Conservation (phyloP, 2,888 invertebrate genomes). For the Euclidia mi region DNA sequence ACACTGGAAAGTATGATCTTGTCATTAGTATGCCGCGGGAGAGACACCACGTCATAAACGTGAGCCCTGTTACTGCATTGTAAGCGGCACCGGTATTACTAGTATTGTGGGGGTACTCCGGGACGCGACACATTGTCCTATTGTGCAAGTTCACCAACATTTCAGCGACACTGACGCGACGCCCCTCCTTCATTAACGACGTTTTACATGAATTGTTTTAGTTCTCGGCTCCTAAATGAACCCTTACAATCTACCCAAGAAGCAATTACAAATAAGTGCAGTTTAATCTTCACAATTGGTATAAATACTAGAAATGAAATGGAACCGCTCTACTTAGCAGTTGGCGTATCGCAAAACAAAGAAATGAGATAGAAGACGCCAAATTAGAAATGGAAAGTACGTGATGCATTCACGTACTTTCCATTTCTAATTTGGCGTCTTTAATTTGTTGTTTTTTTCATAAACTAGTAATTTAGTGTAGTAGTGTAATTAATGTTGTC, state of each 20-base stretch:
- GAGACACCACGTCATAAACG: slow-evolving; percentile 74
- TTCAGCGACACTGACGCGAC: slow-evolving; percentile 32
- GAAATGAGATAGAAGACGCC: slow-evolving; percentile 20
- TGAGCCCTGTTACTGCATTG: slow-evolving; percentile 76
- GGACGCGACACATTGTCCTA: slow-evolving; percentile 69
- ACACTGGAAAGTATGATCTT: slow-evolving; percentile 76
- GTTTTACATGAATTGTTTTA: slow-evolving; percentile 38
- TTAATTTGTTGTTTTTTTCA: slow-evolving; percentile 35
- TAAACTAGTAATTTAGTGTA: slow-evolving; percentile 46
- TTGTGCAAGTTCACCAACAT: slow-evolving; percentile 62
- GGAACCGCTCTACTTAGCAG: slow-evolving; percentile 9
- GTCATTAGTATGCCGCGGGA: slow-evolving; percentile 81
- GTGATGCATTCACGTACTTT: too few relatives aligned
- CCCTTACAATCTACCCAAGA: slow-evolving; percentile 19
- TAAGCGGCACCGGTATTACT: too few relatives aligned
- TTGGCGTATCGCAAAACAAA: slow-evolving; percentile 41
- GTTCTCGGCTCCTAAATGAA: slow-evolving; percentile 21
- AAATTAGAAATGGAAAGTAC: slow-evolving; percentile 40
- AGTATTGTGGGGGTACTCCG: too few relatives aligned
- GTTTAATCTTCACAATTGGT: slow-evolving; percentile 8
- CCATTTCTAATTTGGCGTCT: too few relatives aligned
- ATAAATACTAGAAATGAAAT: slow-evolving; percentile 24
- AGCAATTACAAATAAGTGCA: slow-evolving; percentile 22
- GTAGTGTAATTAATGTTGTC: slow-evolving; percentile 29
- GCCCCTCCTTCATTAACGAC: slow-evolving; percentile 38